A percentile compares a stretch with the other conserved stretches of the same genome.
phyloP scores from a whole-genome alignment of 2,888 invertebrate species.

The Parelbella ahira region DNA sequence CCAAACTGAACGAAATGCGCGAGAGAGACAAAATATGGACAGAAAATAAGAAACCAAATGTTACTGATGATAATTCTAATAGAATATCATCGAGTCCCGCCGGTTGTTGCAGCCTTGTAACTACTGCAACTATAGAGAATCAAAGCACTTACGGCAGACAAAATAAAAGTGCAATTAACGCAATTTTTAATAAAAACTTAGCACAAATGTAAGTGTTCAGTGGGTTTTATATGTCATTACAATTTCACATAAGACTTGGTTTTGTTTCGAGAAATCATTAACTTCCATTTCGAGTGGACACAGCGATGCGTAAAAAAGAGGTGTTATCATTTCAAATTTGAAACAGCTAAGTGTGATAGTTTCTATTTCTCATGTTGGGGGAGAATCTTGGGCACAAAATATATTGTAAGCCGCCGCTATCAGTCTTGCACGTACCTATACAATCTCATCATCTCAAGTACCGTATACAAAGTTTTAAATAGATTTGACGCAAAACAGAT shows the following conservation, averaged over 20 bases:
- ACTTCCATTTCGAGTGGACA: too few relatives aligned
- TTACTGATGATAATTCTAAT: conserved; percentile 65
- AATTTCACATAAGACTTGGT: too few relatives aligned
- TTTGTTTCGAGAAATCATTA: too few relatives aligned
- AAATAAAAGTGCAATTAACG: conserved; percentile 18
- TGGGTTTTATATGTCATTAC: too few relatives aligned
- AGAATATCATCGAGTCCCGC: conserved; percentile 46
- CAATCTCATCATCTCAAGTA: too few relatives aligned
- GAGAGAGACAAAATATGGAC: conserved; percentile 65
- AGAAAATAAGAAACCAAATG: conserved; percentile 44
- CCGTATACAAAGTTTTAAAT: conserved; percentile 45
- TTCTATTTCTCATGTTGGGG: too few relatives aligned
- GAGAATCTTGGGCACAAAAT: too few relatives aligned
- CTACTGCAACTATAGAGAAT: conserved; percentile 18
- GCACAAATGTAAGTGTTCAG: conserved; percentile 31
- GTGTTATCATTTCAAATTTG: too few relatives aligned
- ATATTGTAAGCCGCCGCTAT: too few relatives aligned
- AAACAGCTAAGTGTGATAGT: too few relatives aligned
- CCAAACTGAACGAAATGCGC: conserved; percentile 72
- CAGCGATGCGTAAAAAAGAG: too few relatives aligned
- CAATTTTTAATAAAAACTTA: conserved; percentile 20
- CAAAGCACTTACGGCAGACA: conserved; percentile 15
- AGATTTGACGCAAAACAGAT: conserved; percentile 48
- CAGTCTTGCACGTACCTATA: too few relatives aligned
- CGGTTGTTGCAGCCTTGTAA: conserved; percentile 17